A percentile compares a stretch with the other conserved stretches of the same genome.
These are phyloP conservation scores for Drosophila pallidifrons DNA, from an alignment of 1,140 invertebrate genomes.

Conservation along the genomic window DNA sequence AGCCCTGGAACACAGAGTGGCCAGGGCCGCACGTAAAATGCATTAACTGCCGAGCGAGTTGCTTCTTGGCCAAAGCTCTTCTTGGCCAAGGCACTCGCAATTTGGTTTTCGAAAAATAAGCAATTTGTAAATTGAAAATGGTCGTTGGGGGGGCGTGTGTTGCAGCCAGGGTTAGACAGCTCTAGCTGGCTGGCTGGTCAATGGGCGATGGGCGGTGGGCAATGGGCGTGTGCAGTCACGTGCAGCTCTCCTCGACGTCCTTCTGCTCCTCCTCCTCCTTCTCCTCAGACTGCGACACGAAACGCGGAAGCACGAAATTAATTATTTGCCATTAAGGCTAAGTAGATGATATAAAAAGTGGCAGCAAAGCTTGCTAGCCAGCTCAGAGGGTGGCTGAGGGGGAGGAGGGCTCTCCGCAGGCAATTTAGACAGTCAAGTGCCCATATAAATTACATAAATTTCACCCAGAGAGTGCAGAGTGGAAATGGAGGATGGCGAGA, in stretches of 20 bases:
- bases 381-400: not conserved
- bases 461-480: conserved; percentile 69
- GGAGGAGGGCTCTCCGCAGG: conserved; percentile 65
- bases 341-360: conserved; percentile 84
- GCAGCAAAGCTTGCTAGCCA: conserved; percentile 49
- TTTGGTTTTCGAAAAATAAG: conserved; percentile 82
- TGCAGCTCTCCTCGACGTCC: conserved; percentile 29
- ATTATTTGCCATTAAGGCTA: conserved; percentile 85
- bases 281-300: conserved; percentile 31
- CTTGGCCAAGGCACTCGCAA: conserved; percentile 75
- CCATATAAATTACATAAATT: conserved; percentile 85
- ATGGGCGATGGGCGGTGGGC: conserved; percentile 28
- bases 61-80: conserved; percentile 27
- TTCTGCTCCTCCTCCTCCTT: not conserved
- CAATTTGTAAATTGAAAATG: conserved; percentile 84
- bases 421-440: conserved; percentile 85
- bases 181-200: conserved; percentile 20
- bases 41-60: conserved; percentile 66
- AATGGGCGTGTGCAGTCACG: conserved; percentile 52
- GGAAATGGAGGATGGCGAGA: conserved; percentile 21
- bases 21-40: conserved; percentile 77
- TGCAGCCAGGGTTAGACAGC: not conserved
- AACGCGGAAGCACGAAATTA: conserved; percentile 83
- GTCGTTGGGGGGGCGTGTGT: conserved; percentile 43
- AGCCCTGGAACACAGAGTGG: conserved; percentile 2